Evolutionary conservation across 2,888 invertebrate species (phyloP), one percentile per base, ranked within the genome.

Genomic region (Nowickia ferox): DNA sequence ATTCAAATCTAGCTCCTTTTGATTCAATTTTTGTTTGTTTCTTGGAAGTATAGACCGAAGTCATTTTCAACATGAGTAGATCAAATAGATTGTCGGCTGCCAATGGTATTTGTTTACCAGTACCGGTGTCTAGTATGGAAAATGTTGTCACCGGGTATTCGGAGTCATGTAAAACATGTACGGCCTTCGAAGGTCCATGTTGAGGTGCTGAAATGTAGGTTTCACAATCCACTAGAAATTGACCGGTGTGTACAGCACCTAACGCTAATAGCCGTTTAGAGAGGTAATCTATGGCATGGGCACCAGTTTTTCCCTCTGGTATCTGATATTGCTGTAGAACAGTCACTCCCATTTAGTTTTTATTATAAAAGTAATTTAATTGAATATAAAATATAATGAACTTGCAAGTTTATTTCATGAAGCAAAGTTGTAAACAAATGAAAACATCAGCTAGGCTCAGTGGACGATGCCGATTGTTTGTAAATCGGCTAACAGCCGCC

Each of bases 71-170:
- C 96, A 98, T 97, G 0, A 98, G 93, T 75, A 97, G 93, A 92
- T 98, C 98, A 90, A 98, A 98, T 3, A 98, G 94, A 1, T 96
- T 96, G 91, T 98, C 98, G 0, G 98, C 97, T 46, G 97, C 96
- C 0, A 99, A 94, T 2, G 97, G 96, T 44, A 98, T 96, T 84
- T 96, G 96, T 91, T 97, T 97, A 19, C 91, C 91, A 13, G 95
- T 95, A 0, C 97, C 97, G 69, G 96, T 96, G 89, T 98, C 98
- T 9, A 98, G 94, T 42, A 98, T 95, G 10, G 98, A 96, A 93
- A 98, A 98, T 3, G 98, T 97, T 0, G 98, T 97, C 0, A 98
- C 98, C 0, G 98, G 98, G 90, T 98, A 97, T 91, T 99, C 98
- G 0, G 97, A 98, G 92, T 98, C 97, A 93, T 98, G 98, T 10